phyloP scores from a whole-genome alignment of 1,140 invertebrate species.

The Euwallacea similis region DNA sequence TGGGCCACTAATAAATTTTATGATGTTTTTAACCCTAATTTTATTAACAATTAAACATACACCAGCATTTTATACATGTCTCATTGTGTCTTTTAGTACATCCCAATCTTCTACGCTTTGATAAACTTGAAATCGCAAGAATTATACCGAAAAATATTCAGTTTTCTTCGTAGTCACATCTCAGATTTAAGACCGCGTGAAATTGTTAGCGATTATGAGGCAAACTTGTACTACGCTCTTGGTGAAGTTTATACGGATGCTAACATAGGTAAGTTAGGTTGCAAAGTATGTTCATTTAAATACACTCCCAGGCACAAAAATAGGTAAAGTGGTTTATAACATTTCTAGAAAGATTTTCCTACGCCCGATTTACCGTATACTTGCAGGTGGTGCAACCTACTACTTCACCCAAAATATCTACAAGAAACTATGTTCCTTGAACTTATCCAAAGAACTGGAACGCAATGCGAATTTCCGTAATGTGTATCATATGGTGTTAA shows the following conservation, averaged over 20 bases:
- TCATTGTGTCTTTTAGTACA: slow-evolving; percentile 34
- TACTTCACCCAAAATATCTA: slow-evolving; percentile 50
- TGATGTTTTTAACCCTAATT: background rate
- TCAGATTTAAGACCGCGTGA: slow-evolving; percentile 46
- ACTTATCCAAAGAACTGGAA: slow-evolving; percentile 46
- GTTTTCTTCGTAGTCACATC: slow-evolving; percentile 41
- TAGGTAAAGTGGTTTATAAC: no score
- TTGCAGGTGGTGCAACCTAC: slow-evolving; percentile 45
- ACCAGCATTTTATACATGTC: no score
- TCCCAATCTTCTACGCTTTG: slow-evolving; percentile 48
- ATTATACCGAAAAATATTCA: slow-evolving; percentile 46
- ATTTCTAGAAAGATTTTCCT: no score
- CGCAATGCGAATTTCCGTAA: slow-evolving; percentile 45
- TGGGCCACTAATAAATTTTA: no score
- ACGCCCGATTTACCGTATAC: background rate
- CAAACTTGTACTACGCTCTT: slow-evolving; percentile 47
- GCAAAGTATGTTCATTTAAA: slow-evolving; percentile 1
- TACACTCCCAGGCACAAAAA: no score
- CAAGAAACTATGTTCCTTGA: slow-evolving; percentile 48
- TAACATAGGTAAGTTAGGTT: slow-evolving; percentile 39
- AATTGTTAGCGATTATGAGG: slow-evolving; percentile 50
- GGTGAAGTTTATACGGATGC: slow-evolving; percentile 47
- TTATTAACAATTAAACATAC: no score
- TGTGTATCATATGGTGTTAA: slow-evolving; percentile 49
- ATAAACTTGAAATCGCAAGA: slow-evolving; percentile 46